Evolutionary conservation across 1,140 invertebrate species (phyloP).

Genomic region (Listronotus bonariensis): DNA sequence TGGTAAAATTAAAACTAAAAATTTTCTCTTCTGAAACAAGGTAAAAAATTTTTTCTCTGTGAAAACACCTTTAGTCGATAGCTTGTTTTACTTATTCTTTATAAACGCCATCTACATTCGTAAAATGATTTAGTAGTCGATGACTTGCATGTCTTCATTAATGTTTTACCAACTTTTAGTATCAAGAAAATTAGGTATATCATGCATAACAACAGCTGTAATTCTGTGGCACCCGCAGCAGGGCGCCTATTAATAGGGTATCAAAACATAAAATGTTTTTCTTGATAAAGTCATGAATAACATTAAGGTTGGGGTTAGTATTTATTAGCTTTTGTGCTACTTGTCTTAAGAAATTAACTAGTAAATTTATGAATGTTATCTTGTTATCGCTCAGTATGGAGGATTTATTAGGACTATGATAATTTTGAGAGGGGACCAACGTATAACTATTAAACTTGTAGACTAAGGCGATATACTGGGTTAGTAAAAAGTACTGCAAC

Average conservation of each 20-base stretch:
- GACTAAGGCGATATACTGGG: too few relatives aligned
- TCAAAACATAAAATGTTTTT: conserved; percentile 7
- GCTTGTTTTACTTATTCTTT: background rate
- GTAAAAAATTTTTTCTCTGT: too few relatives aligned
- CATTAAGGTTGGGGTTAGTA: background rate
- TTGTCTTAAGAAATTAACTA: conserved; percentile 8
- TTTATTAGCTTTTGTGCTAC: conserved; percentile 14
- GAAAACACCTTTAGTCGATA: too few relatives aligned
- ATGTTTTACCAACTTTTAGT: conserved; percentile 4
- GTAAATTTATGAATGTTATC: conserved; percentile 11
- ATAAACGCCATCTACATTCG: background rate
- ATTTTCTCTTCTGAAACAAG: too few relatives aligned
- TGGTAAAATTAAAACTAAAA: too few relatives aligned
- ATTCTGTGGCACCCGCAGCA: background rate
- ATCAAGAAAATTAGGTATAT: conserved; percentile 3
- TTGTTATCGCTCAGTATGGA: background rate
- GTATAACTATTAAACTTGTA: too few relatives aligned
- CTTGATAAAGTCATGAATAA: conserved; percentile 8
- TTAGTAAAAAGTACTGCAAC: too few relatives aligned
- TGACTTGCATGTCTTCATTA: conserved; percentile 5
- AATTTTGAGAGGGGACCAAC: too few relatives aligned
- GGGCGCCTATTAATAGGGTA: conserved; percentile 10
- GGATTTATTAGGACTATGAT: too few relatives aligned
- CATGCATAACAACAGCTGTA: conserved; percentile 1
- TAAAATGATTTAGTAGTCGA: background rate